These are phyloP conservation scores for Oligia fasciuncula DNA, from an alignment of 2,888 invertebrate genomes.

Conservation along the genomic window DNA sequence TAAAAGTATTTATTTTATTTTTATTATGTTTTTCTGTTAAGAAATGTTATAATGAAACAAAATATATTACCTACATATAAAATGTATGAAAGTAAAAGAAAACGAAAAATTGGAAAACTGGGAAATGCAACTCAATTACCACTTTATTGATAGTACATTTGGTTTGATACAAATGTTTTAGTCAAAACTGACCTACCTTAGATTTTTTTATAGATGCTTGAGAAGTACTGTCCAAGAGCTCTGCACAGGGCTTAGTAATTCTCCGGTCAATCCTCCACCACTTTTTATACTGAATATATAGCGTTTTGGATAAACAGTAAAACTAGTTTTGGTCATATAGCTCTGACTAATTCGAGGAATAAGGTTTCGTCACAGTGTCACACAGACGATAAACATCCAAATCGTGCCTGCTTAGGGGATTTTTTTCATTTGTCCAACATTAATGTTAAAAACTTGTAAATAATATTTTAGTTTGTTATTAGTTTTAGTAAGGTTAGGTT, in stretches of 20 bases:
- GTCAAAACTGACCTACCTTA: constrained; percentile 65
- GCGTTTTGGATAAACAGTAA: constrained; percentile 60
- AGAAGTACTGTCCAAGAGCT: constrained; percentile 61
- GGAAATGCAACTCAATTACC: neutral
- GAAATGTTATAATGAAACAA: neutral
- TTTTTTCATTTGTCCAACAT: constrained; percentile 9
- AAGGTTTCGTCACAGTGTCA: constrained; percentile 48
- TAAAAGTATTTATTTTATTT: neutral
- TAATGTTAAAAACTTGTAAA: neutral
- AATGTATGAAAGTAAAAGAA: neutral
- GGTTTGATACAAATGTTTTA: neutral
- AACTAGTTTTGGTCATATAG: constrained; percentile 70
- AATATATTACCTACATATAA: neutral
- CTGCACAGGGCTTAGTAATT: constrained; percentile 62
- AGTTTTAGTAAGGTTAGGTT: neutral
- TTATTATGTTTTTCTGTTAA: neutral
- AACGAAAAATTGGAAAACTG: neutral
- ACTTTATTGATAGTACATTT: neutral
- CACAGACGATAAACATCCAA: constrained; percentile 42
- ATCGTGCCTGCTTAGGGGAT: constrained; percentile 11
- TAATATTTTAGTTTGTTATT: neutral
- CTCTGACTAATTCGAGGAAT: constrained; percentile 59
- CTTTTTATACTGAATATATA: constrained; percentile 71
- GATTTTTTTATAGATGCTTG: constrained; percentile 30
- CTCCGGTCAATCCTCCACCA: constrained; percentile 38